Base-by-base conservation (phyloP, 2,888 invertebrate species). In the Macrosiphum euphorbiae region DNA sequence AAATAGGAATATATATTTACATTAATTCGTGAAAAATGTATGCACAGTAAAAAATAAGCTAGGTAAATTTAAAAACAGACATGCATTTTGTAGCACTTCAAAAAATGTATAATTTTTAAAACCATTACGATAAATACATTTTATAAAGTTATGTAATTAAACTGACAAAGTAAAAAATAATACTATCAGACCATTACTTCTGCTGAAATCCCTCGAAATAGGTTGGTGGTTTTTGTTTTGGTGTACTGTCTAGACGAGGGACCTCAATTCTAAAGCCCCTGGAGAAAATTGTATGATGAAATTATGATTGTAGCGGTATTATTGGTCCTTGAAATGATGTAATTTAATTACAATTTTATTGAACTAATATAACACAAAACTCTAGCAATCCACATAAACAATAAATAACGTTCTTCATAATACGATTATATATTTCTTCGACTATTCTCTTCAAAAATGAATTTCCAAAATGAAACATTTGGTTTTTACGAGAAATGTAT, bases 341-440 rank as follows among this genome's bases (percentile, higher is more conserved):
- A 88, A 92, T 92, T 88, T 92, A 92, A 92, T 92, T 92, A 88
- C 78, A 50, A 44, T 88, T 92, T 78, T 92, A 92, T 88, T 52
- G n/a, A 92, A 88, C 92, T 78, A 78, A 88, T 92, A 92, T 55
- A 78, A 88, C 88, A 44, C 88, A 52, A 44, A 88, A 92, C 50
- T 92, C 52, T 28, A 88, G 52, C 24, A 88, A 88, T 78, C 11
- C 88, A 50, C 67, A 92, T 88, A 44, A 88, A 92, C 92, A 92
- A 78, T 55, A 92, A 78, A 92, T 92, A 92, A 92, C 88, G 44
- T 78, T 92, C 52, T 52, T 78, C 67, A 13, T 78, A 92, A 92
- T 78, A 13, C 55, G 44, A 92, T 92, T 92, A 88, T 55, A 44
- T 78, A 55, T 92, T 67, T 55, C 52, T 78, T 88, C 92, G 44